Conservation (phyloP, 1,140 invertebrate species). For the Lordiphosa mommai region DNA sequence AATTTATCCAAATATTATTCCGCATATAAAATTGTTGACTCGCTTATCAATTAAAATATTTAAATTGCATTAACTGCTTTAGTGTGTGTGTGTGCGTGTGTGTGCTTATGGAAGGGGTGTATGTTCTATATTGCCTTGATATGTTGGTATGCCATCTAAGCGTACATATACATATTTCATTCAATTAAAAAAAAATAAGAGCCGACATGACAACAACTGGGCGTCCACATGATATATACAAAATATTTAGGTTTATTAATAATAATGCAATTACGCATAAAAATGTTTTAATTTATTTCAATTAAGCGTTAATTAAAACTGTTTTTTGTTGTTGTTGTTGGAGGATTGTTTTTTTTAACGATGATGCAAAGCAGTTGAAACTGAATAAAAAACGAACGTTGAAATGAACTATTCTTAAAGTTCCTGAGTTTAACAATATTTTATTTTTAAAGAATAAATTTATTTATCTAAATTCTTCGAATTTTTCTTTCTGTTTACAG, state of each 20-base stretch:
- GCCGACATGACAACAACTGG: constrained; percentile 23
- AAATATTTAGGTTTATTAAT: constrained; percentile 79
- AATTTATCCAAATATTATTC: constrained; percentile 38
- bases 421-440: neutral
- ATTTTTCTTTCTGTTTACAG: constrained; percentile 76
- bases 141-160: constrained; percentile 44
- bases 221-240: constrained; percentile 33
- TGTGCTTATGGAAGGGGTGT: neutral
- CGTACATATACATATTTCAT: constrained; percentile 61
- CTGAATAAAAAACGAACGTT: neutral
- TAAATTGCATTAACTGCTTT: constrained; percentile 71
- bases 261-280: constrained; percentile 79
- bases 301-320: constrained; percentile 75
- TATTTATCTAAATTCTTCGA: neutral
- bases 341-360: neutral
- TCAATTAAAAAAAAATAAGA: constrained; percentile 66
- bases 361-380: constrained; percentile 27
- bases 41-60: constrained; percentile 72
- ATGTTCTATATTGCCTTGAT: constrained; percentile 34
- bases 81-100: constrained; percentile 8
- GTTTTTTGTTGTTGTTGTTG: constrained; percentile 30
- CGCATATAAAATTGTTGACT: constrained; percentile 38
- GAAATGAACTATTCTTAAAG: no score
- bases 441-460: neutral
- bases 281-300: constrained; percentile 79